Evolutionary conservation across 1,140 invertebrate species (phyloP).

Genomic region (Alviniconcha marisindica): DNA sequence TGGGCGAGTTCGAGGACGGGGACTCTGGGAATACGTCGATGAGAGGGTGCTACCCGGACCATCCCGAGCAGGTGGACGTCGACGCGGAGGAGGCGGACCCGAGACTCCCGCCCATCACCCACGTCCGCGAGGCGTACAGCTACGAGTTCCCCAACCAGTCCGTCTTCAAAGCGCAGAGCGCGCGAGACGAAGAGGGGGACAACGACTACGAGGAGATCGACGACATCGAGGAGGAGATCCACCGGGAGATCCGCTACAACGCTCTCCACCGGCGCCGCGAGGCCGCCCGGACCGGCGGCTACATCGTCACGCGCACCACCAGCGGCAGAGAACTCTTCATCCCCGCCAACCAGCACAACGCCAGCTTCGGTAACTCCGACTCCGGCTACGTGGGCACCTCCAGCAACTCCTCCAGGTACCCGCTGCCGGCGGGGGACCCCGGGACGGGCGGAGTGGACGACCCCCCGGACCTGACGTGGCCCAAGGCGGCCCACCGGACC

Average conservation of each 20-base stretch:
- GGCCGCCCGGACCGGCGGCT: conserved; percentile 31
- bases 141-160: conserved; percentile 42
- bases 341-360: conserved; percentile 33
- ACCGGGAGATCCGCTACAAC: conserved; percentile 22
- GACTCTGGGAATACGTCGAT: neutral
- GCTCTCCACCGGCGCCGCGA: conserved; percentile 1
- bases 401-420: conserved; percentile 20
- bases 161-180: conserved; percentile 10
- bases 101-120: conserved; percentile 33
- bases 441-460: conserved; percentile 7
- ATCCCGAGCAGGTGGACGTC: neutral
- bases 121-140: conserved; percentile 28
- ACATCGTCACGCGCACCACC: conserved; percentile 37
- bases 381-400: conserved; percentile 45
- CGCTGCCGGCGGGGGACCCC: neutral
- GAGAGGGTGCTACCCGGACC: neutral
- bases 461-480: neutral
- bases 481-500: conserved; percentile 36
- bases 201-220: conserved; percentile 47
- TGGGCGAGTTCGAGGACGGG: neutral
- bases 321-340: conserved; percentile 42
- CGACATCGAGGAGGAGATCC: conserved; percentile 50
- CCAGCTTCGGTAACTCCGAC: conserved; percentile 22
- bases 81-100: neutral
- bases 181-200: neutral